A percentile compares a stretch with the other conserved stretches of the same genome.
phyloP scores from a whole-genome alignment of 2,888 invertebrate genomes.

The Dendrolimus houi region DNA sequence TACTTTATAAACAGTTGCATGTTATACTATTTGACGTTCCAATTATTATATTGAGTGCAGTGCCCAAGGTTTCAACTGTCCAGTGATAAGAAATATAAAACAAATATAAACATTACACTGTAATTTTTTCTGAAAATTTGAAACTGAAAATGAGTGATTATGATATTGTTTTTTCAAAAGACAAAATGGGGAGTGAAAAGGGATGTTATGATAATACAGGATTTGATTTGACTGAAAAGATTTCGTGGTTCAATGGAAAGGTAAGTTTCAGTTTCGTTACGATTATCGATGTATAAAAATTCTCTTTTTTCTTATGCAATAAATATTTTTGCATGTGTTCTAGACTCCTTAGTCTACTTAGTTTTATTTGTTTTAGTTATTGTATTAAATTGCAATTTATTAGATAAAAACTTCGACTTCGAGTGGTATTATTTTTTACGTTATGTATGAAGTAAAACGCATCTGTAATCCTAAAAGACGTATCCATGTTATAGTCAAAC shows the following conservation, averaged over 20 bases:
- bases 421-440: too few species aligned
- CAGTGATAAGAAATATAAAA: slow-evolving; percentile 14
- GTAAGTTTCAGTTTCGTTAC: slow-evolving; percentile 15
- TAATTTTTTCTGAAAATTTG: background rate
- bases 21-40: slow-evolving; percentile 9
- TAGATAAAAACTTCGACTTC: too few species aligned
- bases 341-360: too few species aligned
- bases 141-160: slow-evolving; percentile 17
- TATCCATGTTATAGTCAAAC: too few species aligned
- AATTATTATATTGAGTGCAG: slow-evolving; percentile 22
- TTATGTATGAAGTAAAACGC: too few species aligned
- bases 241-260: slow-evolving; percentile 33
- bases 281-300: too few species aligned
- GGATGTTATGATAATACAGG: slow-evolving; percentile 53
- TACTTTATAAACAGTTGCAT: background rate
- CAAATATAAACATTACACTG: slow-evolving; percentile 1
- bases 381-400: too few species aligned
- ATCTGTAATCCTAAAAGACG: too few species aligned
- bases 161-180: slow-evolving; percentile 11
- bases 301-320: too few species aligned
- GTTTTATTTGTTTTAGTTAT: too few species aligned
- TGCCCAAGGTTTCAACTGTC: slow-evolving; percentile 24
- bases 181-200: slow-evolving; percentile 35
- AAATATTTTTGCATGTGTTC: too few species aligned
- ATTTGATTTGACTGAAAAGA: slow-evolving; percentile 55